Conservation (phyloP, 2,797 vertebrate species). For the Fistularia tabacaria region DNA sequence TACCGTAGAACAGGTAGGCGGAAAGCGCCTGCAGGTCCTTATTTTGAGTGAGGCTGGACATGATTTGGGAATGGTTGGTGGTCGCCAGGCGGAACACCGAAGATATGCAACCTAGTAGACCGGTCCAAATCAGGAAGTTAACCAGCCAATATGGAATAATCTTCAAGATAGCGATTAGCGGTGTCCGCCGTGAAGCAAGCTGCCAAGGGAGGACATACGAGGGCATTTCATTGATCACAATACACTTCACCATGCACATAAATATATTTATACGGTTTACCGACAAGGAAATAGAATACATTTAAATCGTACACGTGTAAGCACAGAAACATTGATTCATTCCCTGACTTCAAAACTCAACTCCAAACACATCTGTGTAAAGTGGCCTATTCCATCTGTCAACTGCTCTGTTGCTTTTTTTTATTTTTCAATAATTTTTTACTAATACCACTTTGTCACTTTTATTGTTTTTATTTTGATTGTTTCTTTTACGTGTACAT, state of each 20-base stretch:
- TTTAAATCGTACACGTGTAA: no score
- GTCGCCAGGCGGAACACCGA: slow-evolving; percentile 70
- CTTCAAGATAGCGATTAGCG: slow-evolving; percentile 74
- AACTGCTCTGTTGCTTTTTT: no score
- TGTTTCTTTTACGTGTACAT: no score
- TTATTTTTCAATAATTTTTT: no score
- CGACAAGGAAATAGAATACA: no score
- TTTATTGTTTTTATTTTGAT: no score
- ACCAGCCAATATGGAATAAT: slow-evolving; percentile 71
- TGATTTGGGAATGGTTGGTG: slow-evolving; percentile 70
- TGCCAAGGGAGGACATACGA: slow-evolving; percentile 19
- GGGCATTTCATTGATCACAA: background rate
- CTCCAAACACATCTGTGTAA: background rate
- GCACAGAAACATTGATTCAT: no score
- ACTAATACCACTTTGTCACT: no score
- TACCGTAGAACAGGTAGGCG: slow-evolving; percentile 81
- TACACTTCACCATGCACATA: background rate
- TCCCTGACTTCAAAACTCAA: no score
- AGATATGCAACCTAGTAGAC: slow-evolving; percentile 69
- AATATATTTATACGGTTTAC: no score
- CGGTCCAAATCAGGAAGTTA: slow-evolving; percentile 49
- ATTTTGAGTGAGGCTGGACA: slow-evolving; percentile 67
- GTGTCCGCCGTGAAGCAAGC: slow-evolving; percentile 45
- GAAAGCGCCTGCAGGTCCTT: slow-evolving; percentile 75
- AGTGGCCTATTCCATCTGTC: background rate